Evolutionary conservation across 2,888 invertebrate genomes (phyloP).

Genomic region (Shargacucullia verbasci): DNA sequence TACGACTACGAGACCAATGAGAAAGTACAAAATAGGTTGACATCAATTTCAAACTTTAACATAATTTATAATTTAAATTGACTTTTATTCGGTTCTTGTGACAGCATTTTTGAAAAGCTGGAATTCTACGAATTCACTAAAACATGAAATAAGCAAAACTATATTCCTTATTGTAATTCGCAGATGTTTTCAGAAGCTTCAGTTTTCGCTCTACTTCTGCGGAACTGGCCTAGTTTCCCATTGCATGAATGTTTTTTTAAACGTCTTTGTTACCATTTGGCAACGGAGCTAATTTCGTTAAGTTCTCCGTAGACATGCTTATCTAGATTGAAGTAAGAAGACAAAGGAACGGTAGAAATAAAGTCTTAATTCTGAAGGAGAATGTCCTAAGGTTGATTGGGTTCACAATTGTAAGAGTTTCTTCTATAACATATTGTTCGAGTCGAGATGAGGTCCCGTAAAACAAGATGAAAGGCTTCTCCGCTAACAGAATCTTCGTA

Average conservation of each 20-base stretch:
- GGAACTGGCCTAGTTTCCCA: constrained; percentile 25
- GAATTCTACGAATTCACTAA: too few species aligned
- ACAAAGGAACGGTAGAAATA: constrained; percentile 14
- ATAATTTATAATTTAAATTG: too few species aligned
- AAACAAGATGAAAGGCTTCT: constrained; percentile 48
- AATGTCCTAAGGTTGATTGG: constrained; percentile 32
- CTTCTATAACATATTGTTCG: constrained; percentile 29
- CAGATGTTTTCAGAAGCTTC: constrained; percentile 23
- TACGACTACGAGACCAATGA: too few species aligned
- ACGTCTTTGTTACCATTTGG: constrained; percentile 34
- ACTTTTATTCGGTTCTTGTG: too few species aligned
- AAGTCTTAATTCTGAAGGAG: constrained; percentile 26
- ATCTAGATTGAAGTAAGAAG: constrained; percentile 6
- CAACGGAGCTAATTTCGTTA: constrained; percentile 27
- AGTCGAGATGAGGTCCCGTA: constrained; percentile 32
- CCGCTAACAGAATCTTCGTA: constrained; percentile 41
- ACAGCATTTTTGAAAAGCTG: too few species aligned
- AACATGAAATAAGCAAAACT: not conserved
- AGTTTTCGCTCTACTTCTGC: constrained; percentile 28
- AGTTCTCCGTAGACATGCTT: constrained; percentile 16
- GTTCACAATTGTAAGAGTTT: constrained; percentile 26
- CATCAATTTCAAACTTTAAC: too few species aligned
- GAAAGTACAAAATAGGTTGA: too few species aligned
- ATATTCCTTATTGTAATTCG: constrained; percentile 10
- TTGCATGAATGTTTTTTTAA: constrained; percentile 24